phyloP scores from a whole-genome alignment of 2,797 vertebrate genomes.

The Tragelaphus eurycerus region DNA sequence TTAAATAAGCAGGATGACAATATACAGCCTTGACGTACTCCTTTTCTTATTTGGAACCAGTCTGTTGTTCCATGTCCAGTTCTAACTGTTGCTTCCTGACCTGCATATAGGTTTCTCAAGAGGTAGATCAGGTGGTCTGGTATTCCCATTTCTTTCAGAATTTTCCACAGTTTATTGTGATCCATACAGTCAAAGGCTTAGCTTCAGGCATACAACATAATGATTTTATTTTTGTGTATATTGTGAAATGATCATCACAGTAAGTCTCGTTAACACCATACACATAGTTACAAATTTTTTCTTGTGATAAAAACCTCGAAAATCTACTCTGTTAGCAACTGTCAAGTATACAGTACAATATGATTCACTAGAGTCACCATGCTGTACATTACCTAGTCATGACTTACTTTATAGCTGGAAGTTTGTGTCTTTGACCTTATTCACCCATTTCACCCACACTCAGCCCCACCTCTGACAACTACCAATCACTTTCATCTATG shows the following conservation, averaged over 20 bases:
- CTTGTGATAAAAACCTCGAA: not conserved
- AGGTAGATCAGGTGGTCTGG: too few relatives aligned
- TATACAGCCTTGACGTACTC: too few relatives aligned
- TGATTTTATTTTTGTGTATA: not conserved
- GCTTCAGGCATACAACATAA: not conserved
- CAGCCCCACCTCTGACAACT: not conserved
- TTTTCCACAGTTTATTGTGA: too few relatives aligned
- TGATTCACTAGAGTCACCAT: not conserved
- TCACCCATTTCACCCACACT: not conserved
- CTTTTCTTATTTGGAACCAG: too few relatives aligned
- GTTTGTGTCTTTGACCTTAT: not conserved
- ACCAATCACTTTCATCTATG: not conserved
- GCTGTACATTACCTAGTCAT: not conserved
- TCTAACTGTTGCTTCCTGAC: too few relatives aligned
- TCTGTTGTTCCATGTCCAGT: too few relatives aligned
- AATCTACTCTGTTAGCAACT: not conserved
- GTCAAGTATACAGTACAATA: not conserved
- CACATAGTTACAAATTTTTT: not conserved
- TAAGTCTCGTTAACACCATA: not conserved
- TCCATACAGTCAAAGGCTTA: not conserved
- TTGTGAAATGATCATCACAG: not conserved
- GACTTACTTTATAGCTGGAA: not conserved
- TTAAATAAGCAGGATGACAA: too few relatives aligned
- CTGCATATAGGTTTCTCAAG: too few relatives aligned
- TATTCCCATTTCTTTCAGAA: too few relatives aligned